These are phyloP conservation scores for Dendrolimus houi DNA, from an alignment of 2,888 invertebrate genomes.

Conservation along the genomic window DNA sequence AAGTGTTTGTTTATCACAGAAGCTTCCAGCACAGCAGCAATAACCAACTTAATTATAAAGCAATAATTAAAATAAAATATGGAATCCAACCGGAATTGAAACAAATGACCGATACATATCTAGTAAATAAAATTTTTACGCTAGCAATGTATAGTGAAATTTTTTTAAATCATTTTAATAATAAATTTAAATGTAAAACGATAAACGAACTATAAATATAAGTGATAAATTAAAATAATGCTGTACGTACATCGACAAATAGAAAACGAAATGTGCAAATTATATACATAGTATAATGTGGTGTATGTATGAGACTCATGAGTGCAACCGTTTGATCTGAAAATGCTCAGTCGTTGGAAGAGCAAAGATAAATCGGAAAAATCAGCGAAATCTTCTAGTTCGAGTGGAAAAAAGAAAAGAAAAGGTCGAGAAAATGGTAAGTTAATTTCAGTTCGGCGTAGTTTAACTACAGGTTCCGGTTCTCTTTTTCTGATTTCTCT, in stretches of 20 bases:
- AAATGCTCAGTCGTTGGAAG: constrained; percentile 90
- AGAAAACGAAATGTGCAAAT: constrained; percentile 1
- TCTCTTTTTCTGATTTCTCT: too few species aligned
- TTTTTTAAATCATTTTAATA: neutral
- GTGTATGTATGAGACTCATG: constrained; percentile 12
- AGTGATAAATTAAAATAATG: neutral
- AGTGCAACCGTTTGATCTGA: constrained; percentile 17
- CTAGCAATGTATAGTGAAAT: constrained; percentile 5
- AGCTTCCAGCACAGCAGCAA: constrained; percentile 4
- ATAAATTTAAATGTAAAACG: neutral
- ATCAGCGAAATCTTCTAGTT: constrained; percentile 70
- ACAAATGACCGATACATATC: constrained; percentile 10
- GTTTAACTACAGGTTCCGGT: too few species aligned
- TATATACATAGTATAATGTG: constrained; percentile 10
- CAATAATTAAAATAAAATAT: neutral
- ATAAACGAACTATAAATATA: constrained; percentile 2
- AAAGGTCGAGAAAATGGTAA: constrained; percentile 90
- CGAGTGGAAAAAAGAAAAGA: constrained; percentile 86
- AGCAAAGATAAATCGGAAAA: constrained; percentile 89
- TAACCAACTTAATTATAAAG: constrained; percentile 1
- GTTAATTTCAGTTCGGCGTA: constrained; percentile 14
- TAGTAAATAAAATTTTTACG: constrained; percentile 8
- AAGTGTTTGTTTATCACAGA: neutral
- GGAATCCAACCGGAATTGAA: constrained; percentile 13
- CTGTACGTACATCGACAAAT: neutral